Evolutionary conservation across 2,113 vertebrate genomes (phyloP), one percentile per base, ranked within the genome.

Genomic region (Lethenteron camtschaticum): DNA sequence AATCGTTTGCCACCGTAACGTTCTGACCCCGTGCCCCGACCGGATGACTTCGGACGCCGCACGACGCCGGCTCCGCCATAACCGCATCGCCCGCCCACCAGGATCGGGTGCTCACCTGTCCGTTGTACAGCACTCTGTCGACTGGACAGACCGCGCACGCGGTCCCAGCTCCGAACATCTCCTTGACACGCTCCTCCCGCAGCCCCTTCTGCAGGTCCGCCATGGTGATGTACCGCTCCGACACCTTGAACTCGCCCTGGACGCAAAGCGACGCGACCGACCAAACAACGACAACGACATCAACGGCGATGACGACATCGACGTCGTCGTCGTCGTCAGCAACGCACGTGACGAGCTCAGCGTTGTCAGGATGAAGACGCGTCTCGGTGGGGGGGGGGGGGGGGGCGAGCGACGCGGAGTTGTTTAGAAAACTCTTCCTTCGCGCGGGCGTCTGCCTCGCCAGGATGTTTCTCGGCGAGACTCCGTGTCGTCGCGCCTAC

Each of bases 111-210:
- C 79, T 81, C 73, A 92, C 88, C 83, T 85, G 71, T 74, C 78
- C 85, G 71, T 74, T 74, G 75, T 87, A 92, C 56, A 86, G 79
- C 74, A 92, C 83, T n/a, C 76, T 81, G 71, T 81, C 79, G 12
- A 92, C 85, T 0, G 89, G 89, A 76, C 84, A 89, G 16, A 92
- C 84, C 2, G 90, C 87, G 11, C 89, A 92, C 4, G 89, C 89
- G 0, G 89, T 92, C 57, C 89, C 89, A 0, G 87, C 81, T 2
- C 89, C 89, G 0, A 92, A 92, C 72, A 90, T 75, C 74, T 92
- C 89, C 68, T 80, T 79, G 6, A 92, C 72, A 2, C 82, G 75
- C 0, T 84, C 79, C 0, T 80, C 78, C 1, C 82, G 74, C 75
- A 90, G 75, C 3, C 83, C 84, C 7, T 14, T 72, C 11, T 83